Conservation (phyloP, 2,888 invertebrate genomes). For the Troglohyphantes excavatus region DNA sequence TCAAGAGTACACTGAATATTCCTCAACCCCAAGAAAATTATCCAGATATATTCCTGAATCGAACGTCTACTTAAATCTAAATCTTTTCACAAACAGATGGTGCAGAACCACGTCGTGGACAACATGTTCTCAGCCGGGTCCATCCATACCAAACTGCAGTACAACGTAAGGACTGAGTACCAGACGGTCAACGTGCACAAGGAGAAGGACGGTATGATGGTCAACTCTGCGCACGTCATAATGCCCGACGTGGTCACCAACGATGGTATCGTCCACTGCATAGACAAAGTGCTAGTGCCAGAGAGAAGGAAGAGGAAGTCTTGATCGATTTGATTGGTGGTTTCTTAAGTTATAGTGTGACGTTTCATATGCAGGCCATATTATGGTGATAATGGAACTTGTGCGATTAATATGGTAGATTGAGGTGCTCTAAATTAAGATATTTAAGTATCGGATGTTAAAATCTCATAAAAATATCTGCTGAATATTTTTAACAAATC, state of each 20-base stretch:
- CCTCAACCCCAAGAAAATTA: too few species aligned
- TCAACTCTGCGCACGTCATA: slow-evolving; percentile 83
- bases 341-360: not conserved
- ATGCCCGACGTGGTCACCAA: slow-evolving; percentile 83
- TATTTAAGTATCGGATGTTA: too few species aligned
- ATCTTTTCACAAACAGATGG: slow-evolving; percentile 81
- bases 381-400: not conserved
- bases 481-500: too few species aligned
- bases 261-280: slow-evolving; percentile 84
- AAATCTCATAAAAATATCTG: too few species aligned
- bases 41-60: too few species aligned
- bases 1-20: too few species aligned
- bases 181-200: slow-evolving; percentile 82
- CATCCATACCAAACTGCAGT: slow-evolving; percentile 81
- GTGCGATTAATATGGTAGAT: not conserved
- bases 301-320: slow-evolving; percentile 80
- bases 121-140: slow-evolving; percentile 83
- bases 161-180: slow-evolving; percentile 82
- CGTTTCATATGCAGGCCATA: not conserved
- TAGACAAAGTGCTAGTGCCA: slow-evolving; percentile 84
- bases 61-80: too few species aligned
- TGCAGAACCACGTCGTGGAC: slow-evolving; percentile 84
- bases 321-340: slow-evolving; percentile 1
- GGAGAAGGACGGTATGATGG: slow-evolving; percentile 82
- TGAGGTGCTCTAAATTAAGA: not conserved